A percentile compares a stretch with the other conserved stretches of the same genome.
Evolutionary conservation across 2,888 invertebrate species (phyloP).

Genomic region (Hemistola chrysoprasaria): DNA sequence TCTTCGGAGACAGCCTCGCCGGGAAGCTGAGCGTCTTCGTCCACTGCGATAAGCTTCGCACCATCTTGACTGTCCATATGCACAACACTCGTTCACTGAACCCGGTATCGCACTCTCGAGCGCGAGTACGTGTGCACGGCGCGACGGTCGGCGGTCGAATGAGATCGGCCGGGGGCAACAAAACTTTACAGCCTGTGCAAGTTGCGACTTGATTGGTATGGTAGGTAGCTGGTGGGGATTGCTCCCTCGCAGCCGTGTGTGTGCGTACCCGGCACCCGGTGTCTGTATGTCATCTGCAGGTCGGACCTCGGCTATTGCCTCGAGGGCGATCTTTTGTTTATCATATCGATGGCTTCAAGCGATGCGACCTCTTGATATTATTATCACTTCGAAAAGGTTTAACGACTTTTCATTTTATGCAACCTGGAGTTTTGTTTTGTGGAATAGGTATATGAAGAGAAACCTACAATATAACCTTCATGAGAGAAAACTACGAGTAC

Average conservation of each 20-base stretch:
- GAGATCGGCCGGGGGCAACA: conserved; percentile 47
- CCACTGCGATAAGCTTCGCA: conserved; percentile 94
- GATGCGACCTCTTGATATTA: conserved; percentile 29
- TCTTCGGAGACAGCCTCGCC: conserved; percentile 91
- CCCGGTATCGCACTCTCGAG: conserved; percentile 40
- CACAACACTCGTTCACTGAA: conserved; percentile 74
- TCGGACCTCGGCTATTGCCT: conserved; percentile 44
- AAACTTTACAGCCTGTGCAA: conserved; percentile 59
- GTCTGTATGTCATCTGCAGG: conserved; percentile 26
- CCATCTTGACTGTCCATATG: conserved; percentile 85
- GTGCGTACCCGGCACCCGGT: conserved; percentile 32
- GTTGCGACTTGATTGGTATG: conserved; percentile 61
- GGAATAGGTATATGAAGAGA: too few relatives aligned
- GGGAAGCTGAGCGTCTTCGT: conserved; percentile 96
- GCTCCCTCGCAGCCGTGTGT: conserved; percentile 27
- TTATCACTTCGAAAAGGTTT: conserved; percentile 31
- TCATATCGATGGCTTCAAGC: conserved; percentile 40
- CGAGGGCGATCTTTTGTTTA: conserved; percentile 67
- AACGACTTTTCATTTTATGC: conserved; percentile 19
- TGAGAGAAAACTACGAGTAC: too few relatives aligned
- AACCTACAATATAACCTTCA: too few relatives aligned
- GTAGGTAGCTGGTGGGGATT: conserved; percentile 40
- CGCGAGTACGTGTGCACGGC: conserved; percentile 52
- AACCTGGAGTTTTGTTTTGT: conserved; percentile 8
- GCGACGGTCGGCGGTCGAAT: conserved; percentile 67